Evolutionary conservation across 2,888 invertebrate species (phyloP).

Genomic region (Drosophila fulvimacula): DNA sequence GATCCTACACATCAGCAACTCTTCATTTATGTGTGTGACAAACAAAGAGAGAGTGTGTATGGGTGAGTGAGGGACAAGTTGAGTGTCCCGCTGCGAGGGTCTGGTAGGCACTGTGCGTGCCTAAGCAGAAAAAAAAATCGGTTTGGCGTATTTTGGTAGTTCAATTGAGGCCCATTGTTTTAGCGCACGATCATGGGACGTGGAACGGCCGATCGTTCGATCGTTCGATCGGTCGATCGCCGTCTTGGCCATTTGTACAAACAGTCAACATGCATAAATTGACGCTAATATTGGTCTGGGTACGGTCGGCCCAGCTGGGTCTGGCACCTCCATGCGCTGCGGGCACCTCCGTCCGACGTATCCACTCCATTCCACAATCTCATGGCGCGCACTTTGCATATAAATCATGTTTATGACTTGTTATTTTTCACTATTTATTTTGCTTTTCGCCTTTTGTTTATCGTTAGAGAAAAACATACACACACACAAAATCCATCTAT

Average conservation of each 20-base stretch:
- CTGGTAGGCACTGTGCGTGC: conserved; percentile 60
- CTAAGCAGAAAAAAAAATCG: conserved; percentile 61
- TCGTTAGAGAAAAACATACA: conserved; percentile 51
- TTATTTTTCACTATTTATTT: conserved; percentile 80
- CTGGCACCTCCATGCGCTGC: conserved; percentile 25
- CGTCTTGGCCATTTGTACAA: conserved; percentile 60
- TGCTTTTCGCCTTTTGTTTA: conserved; percentile 68
- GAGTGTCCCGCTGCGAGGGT: conserved; percentile 67
- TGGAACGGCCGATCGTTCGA: conserved; percentile 9
- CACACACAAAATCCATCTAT: conserved; percentile 22
- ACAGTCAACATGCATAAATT: conserved; percentile 76
- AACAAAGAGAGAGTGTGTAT: conserved; percentile 57
- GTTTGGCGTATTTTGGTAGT: conserved; percentile 77
- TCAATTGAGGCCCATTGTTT: conserved; percentile 77
- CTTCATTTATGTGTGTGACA: conserved; percentile 76
- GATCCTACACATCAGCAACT: conserved; percentile 69
- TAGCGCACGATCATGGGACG: conserved; percentile 48
- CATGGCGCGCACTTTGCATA: conserved; percentile 75
- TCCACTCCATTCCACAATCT: conserved; percentile 32
- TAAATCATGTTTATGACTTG: conserved; percentile 81
- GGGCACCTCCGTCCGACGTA: not conserved
- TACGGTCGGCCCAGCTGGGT: conserved; percentile 2
- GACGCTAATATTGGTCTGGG: conserved; percentile 73
- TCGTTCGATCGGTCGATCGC: conserved; percentile 1
- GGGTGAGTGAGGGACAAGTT: not conserved